Conservation (phyloP, 2,113 vertebrate genomes). For the Varanus salvator region DNA sequence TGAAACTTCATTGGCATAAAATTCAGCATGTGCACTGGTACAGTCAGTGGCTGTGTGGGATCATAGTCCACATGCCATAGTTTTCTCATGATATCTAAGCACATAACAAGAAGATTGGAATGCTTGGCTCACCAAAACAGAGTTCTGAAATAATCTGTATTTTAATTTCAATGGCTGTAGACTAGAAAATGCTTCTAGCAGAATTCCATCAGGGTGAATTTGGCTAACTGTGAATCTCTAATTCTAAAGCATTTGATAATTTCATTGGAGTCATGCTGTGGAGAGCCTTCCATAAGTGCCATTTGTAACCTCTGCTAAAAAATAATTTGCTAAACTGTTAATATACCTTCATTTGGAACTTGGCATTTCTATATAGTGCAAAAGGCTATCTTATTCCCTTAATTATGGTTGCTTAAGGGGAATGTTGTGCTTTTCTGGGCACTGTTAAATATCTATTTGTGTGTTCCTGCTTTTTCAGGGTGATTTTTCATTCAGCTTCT, state of each 20-base stretch:
- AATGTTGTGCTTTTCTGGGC: constrained; percentile 31
- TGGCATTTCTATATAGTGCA: constrained; percentile 15
- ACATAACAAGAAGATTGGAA: neutral
- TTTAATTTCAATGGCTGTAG: neutral
- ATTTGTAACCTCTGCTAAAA: constrained; percentile 20
- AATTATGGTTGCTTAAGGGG: constrained; percentile 43
- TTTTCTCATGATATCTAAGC: constrained; percentile 18
- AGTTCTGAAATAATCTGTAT: neutral
- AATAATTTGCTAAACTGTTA: constrained; percentile 47
- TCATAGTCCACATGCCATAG: neutral
- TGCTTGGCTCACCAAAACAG: neutral
- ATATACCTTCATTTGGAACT: constrained; percentile 47
- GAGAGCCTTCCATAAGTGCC: constrained; percentile 39
- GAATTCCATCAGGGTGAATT: constrained; percentile 19
- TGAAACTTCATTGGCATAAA: neutral
- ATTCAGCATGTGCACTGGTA: neutral
- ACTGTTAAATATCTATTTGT: constrained; percentile 42
- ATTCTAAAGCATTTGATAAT: constrained; percentile 43
- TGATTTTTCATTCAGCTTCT: constrained; percentile 51
- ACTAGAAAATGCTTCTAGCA: neutral
- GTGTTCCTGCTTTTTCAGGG: constrained; percentile 1
- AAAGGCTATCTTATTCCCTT: constrained; percentile 30
- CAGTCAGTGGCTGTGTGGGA: neutral
- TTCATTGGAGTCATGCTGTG: constrained; percentile 31
- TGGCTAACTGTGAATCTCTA: constrained; percentile 26